Conservation (phyloP, 1,140 invertebrate species). For the Radopholus similis region DNA sequence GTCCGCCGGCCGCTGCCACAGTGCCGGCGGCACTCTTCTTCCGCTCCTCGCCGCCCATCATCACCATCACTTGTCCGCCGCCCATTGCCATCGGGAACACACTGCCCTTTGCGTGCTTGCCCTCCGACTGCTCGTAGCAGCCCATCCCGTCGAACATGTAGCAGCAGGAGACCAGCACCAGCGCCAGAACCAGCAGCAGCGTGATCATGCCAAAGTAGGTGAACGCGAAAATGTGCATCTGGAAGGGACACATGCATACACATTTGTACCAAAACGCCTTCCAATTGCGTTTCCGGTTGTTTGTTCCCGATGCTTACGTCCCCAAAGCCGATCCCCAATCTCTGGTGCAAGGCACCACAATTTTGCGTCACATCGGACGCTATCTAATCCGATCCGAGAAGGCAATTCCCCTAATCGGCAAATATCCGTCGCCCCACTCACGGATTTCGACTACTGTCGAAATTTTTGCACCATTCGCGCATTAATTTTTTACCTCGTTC, state of each 20-base stretch:
- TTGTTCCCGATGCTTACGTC: neutral
- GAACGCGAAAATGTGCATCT: constrained; percentile 15
- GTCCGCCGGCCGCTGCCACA: too few species aligned
- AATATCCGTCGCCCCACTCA: neutral
- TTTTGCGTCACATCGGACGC: too few species aligned
- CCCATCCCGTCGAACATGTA: constrained; percentile 18
- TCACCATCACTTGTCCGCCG: too few species aligned
- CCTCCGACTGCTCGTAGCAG: neutral
- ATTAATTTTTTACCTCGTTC: too few species aligned
- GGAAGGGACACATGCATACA: neutral
- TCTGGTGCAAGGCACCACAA: too few species aligned
- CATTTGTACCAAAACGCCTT: neutral
- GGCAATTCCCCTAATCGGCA: neutral
- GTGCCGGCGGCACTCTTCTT: too few species aligned
- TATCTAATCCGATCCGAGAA: neutral
- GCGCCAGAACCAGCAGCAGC: neutral
- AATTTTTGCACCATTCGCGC: too few species aligned
- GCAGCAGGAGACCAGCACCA: constrained; percentile 10
- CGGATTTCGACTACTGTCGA: too few species aligned
- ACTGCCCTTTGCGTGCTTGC: neutral
- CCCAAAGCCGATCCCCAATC: neutral
- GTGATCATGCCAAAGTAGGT: constrained; percentile 20
- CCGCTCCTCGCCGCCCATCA: too few species aligned
- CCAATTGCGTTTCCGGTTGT: neutral
- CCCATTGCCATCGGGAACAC: neutral